Base-by-base conservation (phyloP, 1,140 invertebrate species). In the Coptotermes formosanus region DNA sequence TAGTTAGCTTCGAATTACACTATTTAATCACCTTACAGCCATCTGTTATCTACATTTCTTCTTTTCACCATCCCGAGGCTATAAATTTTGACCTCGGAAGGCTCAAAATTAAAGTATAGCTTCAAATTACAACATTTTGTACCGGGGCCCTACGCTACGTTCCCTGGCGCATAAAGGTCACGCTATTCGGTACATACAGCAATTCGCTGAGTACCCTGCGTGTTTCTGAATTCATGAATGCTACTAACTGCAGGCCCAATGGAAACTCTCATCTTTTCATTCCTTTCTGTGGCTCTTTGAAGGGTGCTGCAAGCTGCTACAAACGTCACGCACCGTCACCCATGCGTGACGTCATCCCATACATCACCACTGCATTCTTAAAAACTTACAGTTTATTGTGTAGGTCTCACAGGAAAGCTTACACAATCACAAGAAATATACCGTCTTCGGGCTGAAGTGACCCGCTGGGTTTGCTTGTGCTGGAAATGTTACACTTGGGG, bases 311-410 rank as follows among this genome's bases (percentile, higher is more conserved):
- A 75, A 75, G 64, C 64, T 75, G 64, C 64, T 75, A 14, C n/a
- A 30, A 8, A 16, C 64, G 64, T 75, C 64, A 75, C 64, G 64
- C 64, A 75, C 14, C 64, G 64, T 16, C 64, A n/a, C 25, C 64
- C 64, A 75, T 30, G 64, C 64, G 64, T 75, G 64, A 30, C 64
- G 64, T 75, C 64, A 75, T 30, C 64, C 64, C 64, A 75, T 75
- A 75, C 64, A 75, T 75, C 64, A 75, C 64, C 64, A 75, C 25
- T 75, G 25, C 64, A 75, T 75, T 75, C 64, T 75, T 75, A 75
- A 75, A 75, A 75, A 30, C 64, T 75, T 75, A 30, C 14, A n/a
- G 30, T n/a, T 75, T 75, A 75, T 21, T 25, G 64, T 75, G n/a
- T 8, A 75, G 11, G 64, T 75, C 64, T 75, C 64, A 9, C 64